Evolutionary conservation across 2,888 invertebrate species (phyloP), one percentile per base, ranked within the genome.

Genomic region (Pachydiplax longipennis): DNA sequence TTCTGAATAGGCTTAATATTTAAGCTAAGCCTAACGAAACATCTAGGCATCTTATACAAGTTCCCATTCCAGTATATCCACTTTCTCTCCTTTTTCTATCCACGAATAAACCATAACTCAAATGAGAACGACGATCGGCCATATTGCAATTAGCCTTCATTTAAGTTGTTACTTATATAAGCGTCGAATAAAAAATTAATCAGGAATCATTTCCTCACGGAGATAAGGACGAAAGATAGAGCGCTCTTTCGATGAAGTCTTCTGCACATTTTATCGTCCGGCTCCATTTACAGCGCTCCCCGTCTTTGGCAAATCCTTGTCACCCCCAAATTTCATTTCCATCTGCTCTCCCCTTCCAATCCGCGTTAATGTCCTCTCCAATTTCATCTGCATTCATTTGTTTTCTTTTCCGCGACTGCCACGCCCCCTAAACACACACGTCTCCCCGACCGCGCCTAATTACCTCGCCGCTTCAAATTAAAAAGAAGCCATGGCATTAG

Each of bases 381-480:
- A 40, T 81, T 81, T 44, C 81, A 81, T 81, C 40, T 44, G 40
- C 81, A 37, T 81, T 81, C 40, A 81, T 81, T 81, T 81, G 81
- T 22, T 81, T 40, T 81, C 37, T 37, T 81, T 44, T 37, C 80
- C 40, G 81, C 37, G n/a, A 81, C n/a, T n/a, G 35, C 81, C 40
- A n/a, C 81, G 35, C 37, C 81, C 40, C 81, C 37, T 35, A 2
- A 58, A 15, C 83, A 25, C 44, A 22, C 58, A 15, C 83, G 15
- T 13, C 22, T 31, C 35, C 35, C 58, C 15, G 22, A 53, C 48
- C 87, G 61, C 37, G 61, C 58, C 87, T 87, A 87, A 87, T 87
- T 61, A 87, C 87, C 87, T 31, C 83, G 53, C 25, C 53, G 87
- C 37, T 87, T 61, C 87, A 40, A 87, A 87, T 65, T 65, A 61